phyloP scores from a whole-genome alignment of 2,888 invertebrate genomes.

The Dorcus parallelipipedus region DNA sequence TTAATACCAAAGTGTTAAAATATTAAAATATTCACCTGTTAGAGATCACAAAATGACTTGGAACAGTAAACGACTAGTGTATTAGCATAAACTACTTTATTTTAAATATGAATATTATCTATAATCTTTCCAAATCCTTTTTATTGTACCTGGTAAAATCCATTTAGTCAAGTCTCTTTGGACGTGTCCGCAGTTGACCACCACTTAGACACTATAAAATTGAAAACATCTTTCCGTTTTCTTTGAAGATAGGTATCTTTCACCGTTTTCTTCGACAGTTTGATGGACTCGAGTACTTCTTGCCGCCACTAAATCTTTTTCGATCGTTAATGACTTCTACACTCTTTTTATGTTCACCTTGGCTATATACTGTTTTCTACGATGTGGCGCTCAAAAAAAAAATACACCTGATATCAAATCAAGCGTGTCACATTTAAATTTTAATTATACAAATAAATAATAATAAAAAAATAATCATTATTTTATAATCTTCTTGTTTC shows the following conservation, averaged over 20 bases:
- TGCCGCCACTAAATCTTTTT: constrained; percentile 3
- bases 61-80: neutral
- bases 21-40: too few relatives aligned
- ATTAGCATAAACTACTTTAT: neutral
- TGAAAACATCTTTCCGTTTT: constrained; percentile 16
- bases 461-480: too few relatives aligned
- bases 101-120: constrained; percentile 12
- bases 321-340: neutral
- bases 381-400: neutral
- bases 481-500: too few relatives aligned
- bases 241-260: constrained; percentile 20
- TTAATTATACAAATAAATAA: too few relatives aligned
- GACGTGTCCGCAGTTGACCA: constrained; percentile 17
- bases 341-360: neutral
- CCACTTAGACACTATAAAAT: constrained; percentile 19
- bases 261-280: constrained; percentile 16
- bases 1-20: too few relatives aligned
- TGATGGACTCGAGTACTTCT: constrained; percentile 24
- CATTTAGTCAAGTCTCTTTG: constrained; percentile 13
- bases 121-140: constrained; percentile 8
- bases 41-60: too few relatives aligned
- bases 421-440: too few relatives aligned
- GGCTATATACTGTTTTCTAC: neutral
- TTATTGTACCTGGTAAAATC: constrained; percentile 11
- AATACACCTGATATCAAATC: neutral